A percentile compares a stretch with the other conserved stretches of the same genome.
Evolutionary conservation across 2,888 invertebrate species (phyloP).

Genomic region (Pedicia rivosa): DNA sequence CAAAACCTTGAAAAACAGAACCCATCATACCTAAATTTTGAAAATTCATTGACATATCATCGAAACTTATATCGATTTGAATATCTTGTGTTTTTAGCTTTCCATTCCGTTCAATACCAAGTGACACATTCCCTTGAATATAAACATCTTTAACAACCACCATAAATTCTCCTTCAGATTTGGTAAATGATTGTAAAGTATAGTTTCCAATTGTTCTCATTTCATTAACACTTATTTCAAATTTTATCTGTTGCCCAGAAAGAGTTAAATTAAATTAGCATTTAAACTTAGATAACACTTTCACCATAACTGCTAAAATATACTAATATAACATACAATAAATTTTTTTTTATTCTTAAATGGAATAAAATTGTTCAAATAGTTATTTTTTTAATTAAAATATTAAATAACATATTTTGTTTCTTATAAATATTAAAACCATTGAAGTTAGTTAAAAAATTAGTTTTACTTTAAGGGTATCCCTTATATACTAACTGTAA

Average conservation of each 20-base stretch:
- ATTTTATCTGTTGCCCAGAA: constrained; percentile 53
- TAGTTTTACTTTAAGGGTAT: too few species aligned
- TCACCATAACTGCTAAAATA: too few species aligned
- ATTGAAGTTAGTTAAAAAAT: too few species aligned
- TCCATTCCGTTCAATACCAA: constrained; percentile 59
- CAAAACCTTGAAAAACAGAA: constrained; percentile 48
- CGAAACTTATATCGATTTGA: constrained; percentile 60
- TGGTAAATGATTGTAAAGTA: constrained; percentile 52
- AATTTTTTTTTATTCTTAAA: too few species aligned
- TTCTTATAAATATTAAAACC: too few species aligned
- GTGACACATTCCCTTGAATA: constrained; percentile 47
- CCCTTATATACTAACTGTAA: too few species aligned
- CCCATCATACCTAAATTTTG: constrained; percentile 67
- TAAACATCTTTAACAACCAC: constrained; percentile 56
- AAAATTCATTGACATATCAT: constrained; percentile 62
- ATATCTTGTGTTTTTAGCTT: constrained; percentile 62
- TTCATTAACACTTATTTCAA: constrained; percentile 50
- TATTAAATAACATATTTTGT: too few species aligned
- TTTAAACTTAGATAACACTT: too few species aligned
- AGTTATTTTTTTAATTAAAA: too few species aligned
- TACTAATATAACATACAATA: too few species aligned
- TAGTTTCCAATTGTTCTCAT: constrained; percentile 61
- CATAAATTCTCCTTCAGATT: constrained; percentile 59
- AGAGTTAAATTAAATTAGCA: too few species aligned
- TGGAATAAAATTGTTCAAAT: too few species aligned